Evolutionary conservation across 2,113 vertebrate species (phyloP), one percentile per base, ranked within the genome.

Genomic region (Solea solea): DNA sequence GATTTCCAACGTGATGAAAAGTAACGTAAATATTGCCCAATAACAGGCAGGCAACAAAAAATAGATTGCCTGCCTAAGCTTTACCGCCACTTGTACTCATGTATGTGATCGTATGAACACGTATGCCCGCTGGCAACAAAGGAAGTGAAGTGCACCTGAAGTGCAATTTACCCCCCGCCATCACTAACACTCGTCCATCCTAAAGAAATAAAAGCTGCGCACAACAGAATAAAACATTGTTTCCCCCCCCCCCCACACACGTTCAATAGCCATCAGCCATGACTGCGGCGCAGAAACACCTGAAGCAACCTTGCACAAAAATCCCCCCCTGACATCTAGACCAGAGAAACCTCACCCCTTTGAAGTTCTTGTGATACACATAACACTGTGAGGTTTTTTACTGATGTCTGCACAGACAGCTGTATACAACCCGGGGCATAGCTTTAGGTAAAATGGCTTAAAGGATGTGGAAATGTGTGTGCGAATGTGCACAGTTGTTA

Each of bases 331-430:
- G 87, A 85, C 86, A 75, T 78, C 68, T 64, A 63, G 66, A 81
- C 58, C 62, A 74, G 15, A 72, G 54, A 64, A 72, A 40, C 51
- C 28, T 82, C 61, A 3, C 39, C 46, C 51, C 83, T 91, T 90
- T 91, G 88, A 91, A 84, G 90, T 85, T 82, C 25, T 61, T 70
- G 74, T 68, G 62, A 76, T 80, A 53, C 49, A 50, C 54, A 70
- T 79, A 85, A 87, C 82, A 79, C 78, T 25, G 14, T 75, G 55
- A 80, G 71, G 14, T 74, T 86, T 82, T 78, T 53, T 71, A 75
- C 70, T 79, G 84, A 83, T 71, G 76, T 75, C 87, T 84, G 64
- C 70, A 77, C 78, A 88, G 84, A 81, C 63, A 74, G 72, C 28
- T 48, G 7, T 59, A 62, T 63, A 55, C 15, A 55, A 76, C 85